Evolutionary conservation across 2,888 invertebrate genomes (phyloP), one percentile per base, ranked within the genome.

Genomic region (Drosophila multiciliata): DNA sequence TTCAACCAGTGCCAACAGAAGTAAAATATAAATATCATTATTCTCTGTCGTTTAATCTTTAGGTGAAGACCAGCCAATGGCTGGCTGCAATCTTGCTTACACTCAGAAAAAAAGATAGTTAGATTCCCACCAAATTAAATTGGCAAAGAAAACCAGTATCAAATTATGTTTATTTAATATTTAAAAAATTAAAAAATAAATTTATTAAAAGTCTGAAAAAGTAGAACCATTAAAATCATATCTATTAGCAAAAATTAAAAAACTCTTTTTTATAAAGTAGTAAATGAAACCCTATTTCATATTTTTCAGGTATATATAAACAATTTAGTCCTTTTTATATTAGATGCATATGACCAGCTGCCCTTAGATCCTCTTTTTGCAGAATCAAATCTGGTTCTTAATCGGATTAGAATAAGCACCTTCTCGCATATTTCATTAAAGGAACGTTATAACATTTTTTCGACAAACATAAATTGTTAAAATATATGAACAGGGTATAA

Each of bases 21-120:
- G 26, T 38, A 8, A 55, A 55, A 54, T 36, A 54, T 54, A 54
- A 54, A 54, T 38, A 54, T 55, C 40, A 40, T 57, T 57, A 57
- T 57, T 57, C 57, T 29, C 57, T 20, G 36, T 40, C 38, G 38
- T 38, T 55, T 26, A n/a, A n/a, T 40, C 54, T 26, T 36, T 17
- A 4, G 3, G 3, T 6, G 20, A 15, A 26, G 49, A 49, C 35
- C 15, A 54, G 36, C 53, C 17, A 54, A 23, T 11, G 35, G 35
- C 17, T 36, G 23, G 23, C 35, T 23, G 15, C 36, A 54, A 36
- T 11, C 35, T 17, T 45, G 15, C 23, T 8, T 45, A 23, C 54
- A 23, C 17, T 54, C 4, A 11, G 15, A 36, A 36, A 54, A 36
- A 54, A 1, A 17, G 3, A 7, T 45, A 12, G 1, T 3, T 45